phyloP scores from a whole-genome alignment of 2,888 invertebrate genomes.

The Abscondita cerata region DNA sequence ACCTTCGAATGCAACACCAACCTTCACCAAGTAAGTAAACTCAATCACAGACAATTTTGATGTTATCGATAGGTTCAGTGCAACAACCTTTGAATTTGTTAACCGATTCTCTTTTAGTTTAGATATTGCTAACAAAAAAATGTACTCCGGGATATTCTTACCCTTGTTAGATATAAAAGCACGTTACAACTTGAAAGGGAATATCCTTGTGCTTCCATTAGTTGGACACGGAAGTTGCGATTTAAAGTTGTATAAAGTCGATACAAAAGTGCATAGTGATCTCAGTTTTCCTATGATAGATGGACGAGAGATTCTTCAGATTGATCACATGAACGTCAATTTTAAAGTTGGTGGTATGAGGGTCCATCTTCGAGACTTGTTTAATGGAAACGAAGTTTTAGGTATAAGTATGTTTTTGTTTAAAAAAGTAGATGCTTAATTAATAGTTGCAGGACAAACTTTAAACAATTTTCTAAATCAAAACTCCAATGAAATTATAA shows the following conservation, averaged over 20 bases:
- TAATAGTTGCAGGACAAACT: constrained; percentile 59
- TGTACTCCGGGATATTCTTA: constrained; percentile 64
- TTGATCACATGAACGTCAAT: constrained; percentile 64
- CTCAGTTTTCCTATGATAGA: constrained; percentile 59
- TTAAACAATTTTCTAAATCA: constrained; percentile 67
- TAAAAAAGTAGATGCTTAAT: constrained; percentile 1
- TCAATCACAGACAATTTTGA: not conserved
- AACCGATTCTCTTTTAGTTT: constrained; percentile 52
- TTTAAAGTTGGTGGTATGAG: constrained; percentile 64
- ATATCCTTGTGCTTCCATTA: constrained; percentile 65
- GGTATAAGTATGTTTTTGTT: constrained; percentile 52
- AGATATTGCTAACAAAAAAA: constrained; percentile 59
- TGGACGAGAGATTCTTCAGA: constrained; percentile 58
- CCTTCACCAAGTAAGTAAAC: constrained; percentile 55
- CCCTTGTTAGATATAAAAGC: constrained; percentile 64
- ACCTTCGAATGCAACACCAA: constrained; percentile 64
- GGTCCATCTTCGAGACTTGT: constrained; percentile 65
- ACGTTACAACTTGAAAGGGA: constrained; percentile 66
- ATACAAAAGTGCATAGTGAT: constrained; percentile 62
- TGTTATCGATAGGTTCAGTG: not conserved
- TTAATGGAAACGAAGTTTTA: constrained; percentile 68
- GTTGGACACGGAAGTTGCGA: constrained; percentile 65
- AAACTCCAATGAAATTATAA: constrained; percentile 66
- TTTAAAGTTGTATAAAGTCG: constrained; percentile 62
- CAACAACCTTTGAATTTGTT: not conserved